A percentile compares a stretch with the other conserved stretches of the same genome.
Conservation (phyloP, 2,888 invertebrate genomes). For the Drosophila recens region DNA sequence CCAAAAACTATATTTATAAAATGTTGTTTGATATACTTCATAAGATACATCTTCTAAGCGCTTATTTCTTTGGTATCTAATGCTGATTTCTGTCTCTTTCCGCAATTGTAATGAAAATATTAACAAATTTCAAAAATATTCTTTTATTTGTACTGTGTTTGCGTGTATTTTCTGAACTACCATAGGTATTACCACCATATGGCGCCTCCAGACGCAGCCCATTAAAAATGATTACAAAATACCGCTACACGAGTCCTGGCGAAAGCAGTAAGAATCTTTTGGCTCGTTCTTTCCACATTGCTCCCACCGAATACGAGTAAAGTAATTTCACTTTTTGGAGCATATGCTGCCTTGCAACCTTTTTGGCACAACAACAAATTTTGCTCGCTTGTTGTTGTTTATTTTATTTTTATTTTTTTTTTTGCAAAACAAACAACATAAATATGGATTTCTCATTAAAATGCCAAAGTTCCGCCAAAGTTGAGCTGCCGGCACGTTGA, state of each 20-base stretch:
- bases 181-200: conserved; percentile 49
- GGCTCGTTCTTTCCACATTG: not conserved
- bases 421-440: conserved; percentile 77
- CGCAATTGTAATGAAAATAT: conserved; percentile 27
- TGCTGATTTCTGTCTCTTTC: not conserved
- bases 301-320: conserved; percentile 18
- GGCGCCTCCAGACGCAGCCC: conserved; percentile 57
- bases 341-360: conserved; percentile 66
- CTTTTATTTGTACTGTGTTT: conserved; percentile 19
- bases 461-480: conserved; percentile 68
- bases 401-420: conserved; percentile 40
- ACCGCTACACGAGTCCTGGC: conserved; percentile 39
- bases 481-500: conserved; percentile 56
- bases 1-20: too few relatives aligned
- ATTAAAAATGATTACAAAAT: conserved; percentile 76
- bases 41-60: not conserved
- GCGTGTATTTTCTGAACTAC: conserved; percentile 15
- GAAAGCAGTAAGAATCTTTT: conserved; percentile 33
- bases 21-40: too few relatives aligned
- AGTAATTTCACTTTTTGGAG: conserved; percentile 75
- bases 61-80: not conserved
- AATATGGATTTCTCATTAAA: conserved; percentile 82
- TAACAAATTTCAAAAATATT: conserved; percentile 35
- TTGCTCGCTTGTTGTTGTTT: conserved; percentile 28
- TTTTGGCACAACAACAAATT: conserved; percentile 45